These are phyloP conservation scores for Lottia gigantea DNA, from an alignment of 2,888 invertebrate species.

Conservation along the genomic window DNA sequence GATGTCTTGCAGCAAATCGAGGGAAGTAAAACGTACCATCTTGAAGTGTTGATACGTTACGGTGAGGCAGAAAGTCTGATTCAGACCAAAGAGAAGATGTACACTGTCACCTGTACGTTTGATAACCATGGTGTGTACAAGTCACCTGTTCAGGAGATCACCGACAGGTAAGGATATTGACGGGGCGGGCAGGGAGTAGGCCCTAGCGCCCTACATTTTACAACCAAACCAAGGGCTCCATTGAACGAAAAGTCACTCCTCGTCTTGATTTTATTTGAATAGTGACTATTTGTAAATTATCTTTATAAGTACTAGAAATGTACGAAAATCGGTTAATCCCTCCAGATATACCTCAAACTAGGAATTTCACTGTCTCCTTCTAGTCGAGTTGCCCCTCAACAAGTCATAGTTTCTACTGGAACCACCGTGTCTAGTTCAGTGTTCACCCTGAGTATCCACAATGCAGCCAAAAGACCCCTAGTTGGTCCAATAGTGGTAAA, in stretches of 20 bases:
- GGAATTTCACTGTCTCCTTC: neutral
- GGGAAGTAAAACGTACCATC: neutral
- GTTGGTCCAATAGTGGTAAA: neutral
- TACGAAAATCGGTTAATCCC: too few species aligned
- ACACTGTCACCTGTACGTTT: constrained; percentile 1
- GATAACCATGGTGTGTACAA: neutral
- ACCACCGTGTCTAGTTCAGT: neutral
- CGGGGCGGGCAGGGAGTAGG: too few species aligned
- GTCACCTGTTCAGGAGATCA: neutral
- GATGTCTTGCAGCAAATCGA: neutral
- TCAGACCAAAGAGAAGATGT: neutral
- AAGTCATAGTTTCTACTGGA: neutral
- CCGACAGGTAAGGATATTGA: neutral
- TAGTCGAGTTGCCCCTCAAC: neutral
- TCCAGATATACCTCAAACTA: neutral
- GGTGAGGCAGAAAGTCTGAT: neutral
- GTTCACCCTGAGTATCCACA: neutral
- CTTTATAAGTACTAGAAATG: too few species aligned
- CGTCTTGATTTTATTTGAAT: too few species aligned
- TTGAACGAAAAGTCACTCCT: too few species aligned
- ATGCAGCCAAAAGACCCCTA: neutral
- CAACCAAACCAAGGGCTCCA: too few species aligned
- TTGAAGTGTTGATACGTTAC: neutral
- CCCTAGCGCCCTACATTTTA: too few species aligned
- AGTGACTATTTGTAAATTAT: too few species aligned